phyloP scores from a whole-genome alignment of 1,140 invertebrate species.

The Megalopta genalis region DNA sequence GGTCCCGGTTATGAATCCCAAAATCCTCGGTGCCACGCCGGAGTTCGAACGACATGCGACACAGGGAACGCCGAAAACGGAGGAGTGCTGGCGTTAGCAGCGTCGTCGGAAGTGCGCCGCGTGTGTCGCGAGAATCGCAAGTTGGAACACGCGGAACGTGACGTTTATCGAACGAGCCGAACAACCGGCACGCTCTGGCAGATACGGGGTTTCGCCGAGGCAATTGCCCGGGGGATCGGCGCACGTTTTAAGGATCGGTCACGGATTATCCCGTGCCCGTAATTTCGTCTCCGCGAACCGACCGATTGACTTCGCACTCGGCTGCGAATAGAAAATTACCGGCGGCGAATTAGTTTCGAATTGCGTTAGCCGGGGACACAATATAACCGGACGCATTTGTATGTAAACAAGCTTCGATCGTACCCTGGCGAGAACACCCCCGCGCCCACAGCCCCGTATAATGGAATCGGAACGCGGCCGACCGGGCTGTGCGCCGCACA shows the following conservation, averaged over 20 bases:
- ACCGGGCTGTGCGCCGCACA: conserved; percentile 7
- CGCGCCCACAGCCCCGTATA: conserved; percentile 9
- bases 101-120: not conserved
- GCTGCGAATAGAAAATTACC: conserved; percentile 42
- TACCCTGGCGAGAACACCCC: not conserved
- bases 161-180: conserved; percentile 21
- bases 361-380: conserved; percentile 39
- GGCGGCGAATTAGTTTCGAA: conserved; percentile 49
- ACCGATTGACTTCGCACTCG: conserved; percentile 41
- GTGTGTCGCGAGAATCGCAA: not conserved
- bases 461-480: conserved; percentile 40
- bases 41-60: conserved; percentile 5
- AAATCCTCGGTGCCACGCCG: not conserved
- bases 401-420: conserved; percentile 62
- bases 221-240: too few relatives aligned
- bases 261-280: not conserved
- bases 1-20: conserved; percentile 38
- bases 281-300: conserved; percentile 2
- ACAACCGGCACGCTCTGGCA: not conserved
- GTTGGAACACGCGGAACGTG: not conserved
- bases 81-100: too few relatives aligned
- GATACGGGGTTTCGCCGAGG: not conserved
- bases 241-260: not conserved
- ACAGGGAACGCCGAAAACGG: not conserved
- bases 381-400: conserved; percentile 57